Evolutionary conservation across 1,140 invertebrate genomes (phyloP), one percentile per base, ranked within the genome.

Genomic region (Nasonia vitripennis): DNA sequence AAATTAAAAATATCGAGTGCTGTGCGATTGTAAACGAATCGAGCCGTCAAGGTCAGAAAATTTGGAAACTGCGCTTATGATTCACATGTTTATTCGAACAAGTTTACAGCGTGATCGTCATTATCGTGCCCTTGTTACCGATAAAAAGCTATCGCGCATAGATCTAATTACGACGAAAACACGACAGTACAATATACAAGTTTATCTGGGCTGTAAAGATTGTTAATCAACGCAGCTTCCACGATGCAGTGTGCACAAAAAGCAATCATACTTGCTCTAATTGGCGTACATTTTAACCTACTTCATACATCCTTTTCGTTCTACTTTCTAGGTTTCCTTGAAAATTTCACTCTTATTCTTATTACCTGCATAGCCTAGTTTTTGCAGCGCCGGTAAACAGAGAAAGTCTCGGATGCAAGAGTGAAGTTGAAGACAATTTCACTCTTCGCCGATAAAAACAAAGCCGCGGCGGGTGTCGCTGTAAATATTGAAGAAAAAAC

Each of bases 281-380:
- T 81, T 81, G 37, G 34, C 73, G 51, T 81, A 51, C 20, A 34
- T 51, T 73, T 27, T 73, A 81, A 83, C 81, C 81, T 83, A 83
- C 73, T 75, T 83, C 3, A 20, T 23, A 34, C 31, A 83, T 83
- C 71, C 81, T 83, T 75, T 77, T 75, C 51, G 81, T 27, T 83
- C 81, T 83, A 75, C 73, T 77, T 83, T 83, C 73, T 83, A 77
- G 23, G 7, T 77, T 67, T 83, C 55, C 81, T 77, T 77, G 73
- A 83, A 83, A 83, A 67, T 83, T 83, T 83, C 81, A 67, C 81
- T 83, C 73, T 83, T 83, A 83, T 83, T 81, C 68, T 81, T 83
- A 83, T 83, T 77, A 83, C 23, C 23, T 45, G 45, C 51, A 62
- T 74, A 74, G 48, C 41, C 17, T 48, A 11, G 55, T 74, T 82